These are phyloP conservation scores for Halichoerus grypus DNA, from an alignment of 2,113 vertebrate genomes.

Conservation along the genomic window DNA sequence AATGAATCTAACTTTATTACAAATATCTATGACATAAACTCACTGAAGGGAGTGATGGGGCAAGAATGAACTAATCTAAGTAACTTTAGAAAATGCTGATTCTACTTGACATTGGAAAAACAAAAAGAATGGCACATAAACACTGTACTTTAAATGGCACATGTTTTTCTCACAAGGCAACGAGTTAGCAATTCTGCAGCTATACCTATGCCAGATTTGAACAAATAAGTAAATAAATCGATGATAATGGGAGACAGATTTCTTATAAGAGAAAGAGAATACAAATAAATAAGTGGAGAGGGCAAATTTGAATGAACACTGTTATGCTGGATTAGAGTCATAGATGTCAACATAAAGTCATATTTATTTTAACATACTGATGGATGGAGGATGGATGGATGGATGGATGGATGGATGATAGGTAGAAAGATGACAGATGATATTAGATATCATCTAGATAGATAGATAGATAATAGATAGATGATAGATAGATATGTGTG, in stretches of 20 bases:
- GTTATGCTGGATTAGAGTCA: neutral
- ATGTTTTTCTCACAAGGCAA: neutral
- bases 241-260: neutral
- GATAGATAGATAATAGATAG: neutral
- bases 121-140: neutral
- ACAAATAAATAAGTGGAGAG: neutral
- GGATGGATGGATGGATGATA: neutral
- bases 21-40: neutral
- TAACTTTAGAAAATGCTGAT: neutral
- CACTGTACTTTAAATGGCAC: neutral
- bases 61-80: neutral
- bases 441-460: neutral
- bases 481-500: neutral
- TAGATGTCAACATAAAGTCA: neutral
- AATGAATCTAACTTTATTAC: neutral
- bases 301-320: neutral
- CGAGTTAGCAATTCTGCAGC: neutral
- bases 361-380: constrained; percentile 33
- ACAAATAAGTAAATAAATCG: neutral
- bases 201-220: neutral
- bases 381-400: neutral
- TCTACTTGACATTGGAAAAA: neutral
- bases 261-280: neutral
- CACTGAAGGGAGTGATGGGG: neutral
- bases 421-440: neutral